Conservation (phyloP, 2,797 vertebrate genomes). For the Nannoperca obscura region DNA sequence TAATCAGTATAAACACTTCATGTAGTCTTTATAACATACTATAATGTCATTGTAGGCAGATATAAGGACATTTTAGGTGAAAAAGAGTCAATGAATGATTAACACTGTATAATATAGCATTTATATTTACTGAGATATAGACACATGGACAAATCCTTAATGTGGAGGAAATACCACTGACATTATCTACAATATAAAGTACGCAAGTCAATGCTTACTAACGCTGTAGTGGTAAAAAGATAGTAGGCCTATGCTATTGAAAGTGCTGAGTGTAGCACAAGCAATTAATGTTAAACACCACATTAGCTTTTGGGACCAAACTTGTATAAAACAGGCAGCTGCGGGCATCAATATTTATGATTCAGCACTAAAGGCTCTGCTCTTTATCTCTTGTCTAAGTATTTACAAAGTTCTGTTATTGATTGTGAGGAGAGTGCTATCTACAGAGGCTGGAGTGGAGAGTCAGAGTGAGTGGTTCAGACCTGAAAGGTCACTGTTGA, state of each 20-base stretch:
- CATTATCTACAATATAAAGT: not conserved
- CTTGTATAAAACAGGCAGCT: constrained; percentile 35
- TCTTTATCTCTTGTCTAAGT: constrained; percentile 31
- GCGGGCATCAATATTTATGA: constrained; percentile 56
- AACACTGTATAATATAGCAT: no score
- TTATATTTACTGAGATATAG: not conserved
- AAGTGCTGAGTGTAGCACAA: constrained; percentile 56
- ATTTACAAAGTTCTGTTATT: constrained; percentile 57
- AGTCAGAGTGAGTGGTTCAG: constrained; percentile 10
- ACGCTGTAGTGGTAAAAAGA: constrained; percentile 12
- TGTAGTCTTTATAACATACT: not conserved
- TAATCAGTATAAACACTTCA: not conserved
- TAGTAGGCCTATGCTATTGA: not conserved
- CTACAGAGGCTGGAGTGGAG: constrained; percentile 19
- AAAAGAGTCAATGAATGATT: not conserved
- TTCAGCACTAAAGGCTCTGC: constrained; percentile 14
- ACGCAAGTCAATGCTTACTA: not conserved
- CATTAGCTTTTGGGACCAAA: constrained; percentile 52
- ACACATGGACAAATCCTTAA: no score
- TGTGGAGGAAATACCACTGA: not conserved
- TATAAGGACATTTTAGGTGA: not conserved
- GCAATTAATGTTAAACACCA: constrained; percentile 55
- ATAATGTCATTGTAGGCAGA: not conserved
- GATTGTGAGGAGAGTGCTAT: constrained; percentile 39
- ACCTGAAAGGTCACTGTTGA: constrained; percentile 65